Percentiles rank a stretch among this genome's conserved stretches.
phyloP scores from a whole-genome alignment of 2,113 vertebrate genomes.

The Regulus satrapa region DNA sequence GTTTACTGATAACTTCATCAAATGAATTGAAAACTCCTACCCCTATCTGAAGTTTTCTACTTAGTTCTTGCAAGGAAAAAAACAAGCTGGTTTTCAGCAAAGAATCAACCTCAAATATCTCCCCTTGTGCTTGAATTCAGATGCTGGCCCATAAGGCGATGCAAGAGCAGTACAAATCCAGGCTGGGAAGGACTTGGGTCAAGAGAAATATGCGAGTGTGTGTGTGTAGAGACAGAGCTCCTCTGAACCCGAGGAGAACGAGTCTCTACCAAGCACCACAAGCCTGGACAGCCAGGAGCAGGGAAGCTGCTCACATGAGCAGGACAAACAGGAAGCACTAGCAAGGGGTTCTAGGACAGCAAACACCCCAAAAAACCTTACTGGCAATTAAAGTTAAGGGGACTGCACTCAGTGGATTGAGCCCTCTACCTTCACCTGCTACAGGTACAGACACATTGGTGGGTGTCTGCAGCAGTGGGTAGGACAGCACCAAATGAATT shows the following conservation, averaged over 20 bases:
- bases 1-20: neutral
- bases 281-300: neutral
- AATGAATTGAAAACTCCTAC: neutral
- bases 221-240: neutral
- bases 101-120: neutral
- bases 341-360: neutral
- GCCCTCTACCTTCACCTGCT: neutral
- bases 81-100: neutral
- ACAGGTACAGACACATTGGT: neutral
- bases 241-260: neutral
- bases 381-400: neutral
- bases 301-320: neutral
- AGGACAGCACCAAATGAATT: neutral
- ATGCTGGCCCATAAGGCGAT: neutral
- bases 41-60: neutral
- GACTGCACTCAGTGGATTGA: accelerated
- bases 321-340: neutral
- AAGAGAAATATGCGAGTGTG: accelerated
- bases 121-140: neutral
- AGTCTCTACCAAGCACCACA: accelerated
- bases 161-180: neutral
- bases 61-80: neutral
- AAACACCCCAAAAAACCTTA: neutral
- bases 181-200: neutral
- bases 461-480: neutral